A percentile compares a stretch with the other conserved stretches of the same genome.
phyloP scores from a whole-genome alignment of 2,888 invertebrate species.

The Hypselothyrea guttata region DNA sequence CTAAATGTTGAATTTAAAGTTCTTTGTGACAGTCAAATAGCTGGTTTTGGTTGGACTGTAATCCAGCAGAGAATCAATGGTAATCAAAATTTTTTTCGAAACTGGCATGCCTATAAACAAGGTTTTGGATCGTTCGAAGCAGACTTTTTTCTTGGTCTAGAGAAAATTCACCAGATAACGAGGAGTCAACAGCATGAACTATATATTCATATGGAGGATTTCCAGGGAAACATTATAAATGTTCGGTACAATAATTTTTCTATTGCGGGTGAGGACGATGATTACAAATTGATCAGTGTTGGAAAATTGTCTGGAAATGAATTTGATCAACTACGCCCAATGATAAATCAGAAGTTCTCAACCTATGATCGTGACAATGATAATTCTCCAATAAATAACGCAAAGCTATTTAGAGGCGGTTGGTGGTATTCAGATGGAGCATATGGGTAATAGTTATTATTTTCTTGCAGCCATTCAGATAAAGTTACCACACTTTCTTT shows the following conservation, averaged over 20 bases:
- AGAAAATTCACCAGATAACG: not conserved
- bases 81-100: not conserved
- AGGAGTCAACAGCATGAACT: not conserved
- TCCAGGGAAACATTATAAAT: not conserved
- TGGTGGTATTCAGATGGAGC: no score
- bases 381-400: no score
- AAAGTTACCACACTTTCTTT: no score
- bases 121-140: not conserved
- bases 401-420: no score
- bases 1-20: no score
- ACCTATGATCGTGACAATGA: no score
- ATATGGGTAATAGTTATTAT: no score
- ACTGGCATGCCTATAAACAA: not conserved
- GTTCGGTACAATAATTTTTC: not conserved
- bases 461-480: no score
- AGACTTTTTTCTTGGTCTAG: not conserved
- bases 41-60: not conserved
- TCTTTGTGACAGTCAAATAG: not conserved
- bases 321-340: no score
- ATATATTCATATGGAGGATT: not conserved
- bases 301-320: no score
- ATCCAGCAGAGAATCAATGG: not conserved
- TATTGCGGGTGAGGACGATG: not conserved
- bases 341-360: no score
- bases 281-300: no score